Conservation (phyloP, 2,888 invertebrate species). For the Vesta saturnalis region DNA sequence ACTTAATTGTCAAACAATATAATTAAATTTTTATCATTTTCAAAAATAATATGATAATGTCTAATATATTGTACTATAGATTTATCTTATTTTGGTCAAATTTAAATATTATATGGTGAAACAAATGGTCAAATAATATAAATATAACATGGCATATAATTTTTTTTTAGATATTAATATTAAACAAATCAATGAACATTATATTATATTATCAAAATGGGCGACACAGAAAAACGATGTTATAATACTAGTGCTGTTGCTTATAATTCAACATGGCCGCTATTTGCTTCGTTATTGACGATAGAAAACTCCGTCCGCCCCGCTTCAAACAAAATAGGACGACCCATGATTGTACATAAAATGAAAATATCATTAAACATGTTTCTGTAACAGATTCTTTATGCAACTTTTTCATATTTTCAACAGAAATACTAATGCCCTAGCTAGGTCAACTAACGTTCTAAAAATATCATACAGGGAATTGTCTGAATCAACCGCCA, state of each 20-base stretch:
- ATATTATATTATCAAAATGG: neutral
- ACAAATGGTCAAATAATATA: no score
- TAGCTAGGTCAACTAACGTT: slow-evolving; percentile 7
- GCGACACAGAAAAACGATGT: neutral
- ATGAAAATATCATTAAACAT: neutral
- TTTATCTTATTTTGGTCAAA: no score
- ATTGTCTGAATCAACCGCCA: slow-evolving; percentile 1
- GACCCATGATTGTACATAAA: neutral
- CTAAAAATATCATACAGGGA: slow-evolving; percentile 9
- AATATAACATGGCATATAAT: no score
- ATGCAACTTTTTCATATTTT: neutral
- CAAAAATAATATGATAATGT: no score
- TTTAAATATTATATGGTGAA: no score
- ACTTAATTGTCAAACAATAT: no score
- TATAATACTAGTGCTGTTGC: neutral
- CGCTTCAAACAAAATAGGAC: neutral
- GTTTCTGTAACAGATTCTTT: slow-evolving; percentile 1
- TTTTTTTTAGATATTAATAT: no score
- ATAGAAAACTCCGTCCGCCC: slow-evolving; percentile 1
- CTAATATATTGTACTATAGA: no score
- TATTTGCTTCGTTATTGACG: slow-evolving; percentile 13
- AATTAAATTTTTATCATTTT: no score
- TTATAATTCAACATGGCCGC: slow-evolving; percentile 13
- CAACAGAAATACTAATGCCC: neutral
- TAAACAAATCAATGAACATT: neutral